Evolutionary conservation across 1,140 invertebrate species (phyloP), one percentile per base, ranked within the genome.

Genomic region (Bombyx mori): DNA sequence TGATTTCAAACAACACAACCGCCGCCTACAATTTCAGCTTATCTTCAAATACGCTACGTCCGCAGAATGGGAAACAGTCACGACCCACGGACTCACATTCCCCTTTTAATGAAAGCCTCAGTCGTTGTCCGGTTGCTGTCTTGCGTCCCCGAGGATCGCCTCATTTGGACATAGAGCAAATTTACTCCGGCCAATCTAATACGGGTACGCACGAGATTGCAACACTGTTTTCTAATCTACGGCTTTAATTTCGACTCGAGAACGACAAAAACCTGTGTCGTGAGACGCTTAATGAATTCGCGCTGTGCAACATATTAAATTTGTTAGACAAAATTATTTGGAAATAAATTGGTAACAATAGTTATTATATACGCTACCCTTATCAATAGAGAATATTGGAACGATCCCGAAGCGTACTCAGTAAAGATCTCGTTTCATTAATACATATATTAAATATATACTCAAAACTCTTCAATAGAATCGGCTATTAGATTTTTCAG

Each of bases 151-250:
- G 57, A 62, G 69, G 76, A 72, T 71, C 71, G 67, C 65, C 76
- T 79, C 71, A 77, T 79, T 79, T 73, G 71, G 71, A 74, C 76
- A 69, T 66, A 65, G 63, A 72, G 69, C 68, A 79, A 77, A 81
- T 81, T 79, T 77, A 77, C 79, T 71, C 68, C 65, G 69, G 63
- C 68, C 76, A 76, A 79, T 78, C 70, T 79, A 75, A 73, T 75
- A 70, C 68, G 65, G 66, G 64, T 66, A 73, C 69, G 63, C 66
- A 71, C 65, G 63, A 69, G 68, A 72, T 74, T 70, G 69, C 69
- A 59, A 66, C 66, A 54, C 56, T 66, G 59, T 69, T 68, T 65
- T 74, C 64, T 74, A 69, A 66, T 69, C 63, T 71, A 69, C 66
- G 61, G 63, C 68, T 68, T 70, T 69, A 76, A 72, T 73, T 72